These are phyloP conservation scores for Anas platyrhynchos DNA, from an alignment of 2,113 vertebrate genomes.

Conservation along the genomic window DNA sequence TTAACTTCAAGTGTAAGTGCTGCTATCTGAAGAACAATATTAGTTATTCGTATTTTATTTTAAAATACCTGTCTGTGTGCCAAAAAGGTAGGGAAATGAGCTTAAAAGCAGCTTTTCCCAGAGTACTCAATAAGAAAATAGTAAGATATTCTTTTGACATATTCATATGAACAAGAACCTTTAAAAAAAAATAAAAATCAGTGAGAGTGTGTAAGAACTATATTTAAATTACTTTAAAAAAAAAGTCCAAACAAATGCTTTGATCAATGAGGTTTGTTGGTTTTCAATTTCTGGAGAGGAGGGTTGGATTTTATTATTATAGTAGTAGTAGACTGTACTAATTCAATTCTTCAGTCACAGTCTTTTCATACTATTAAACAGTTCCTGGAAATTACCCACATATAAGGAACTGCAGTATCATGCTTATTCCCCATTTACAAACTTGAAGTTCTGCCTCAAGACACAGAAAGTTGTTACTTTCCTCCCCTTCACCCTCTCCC, in stretches of 20 bases:
- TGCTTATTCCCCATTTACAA: neutral
- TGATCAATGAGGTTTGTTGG: no score
- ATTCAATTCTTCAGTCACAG: neutral
- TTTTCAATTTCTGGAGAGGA: no score
- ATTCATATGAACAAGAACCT: neutral
- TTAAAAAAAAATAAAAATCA: neutral
- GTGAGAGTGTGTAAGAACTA: rapidly evolving
- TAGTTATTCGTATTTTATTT: neutral
- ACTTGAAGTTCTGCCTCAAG: neutral
- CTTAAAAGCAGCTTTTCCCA: neutral
- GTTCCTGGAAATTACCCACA: neutral
- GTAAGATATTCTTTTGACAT: neutral
- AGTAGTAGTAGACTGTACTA: neutral
- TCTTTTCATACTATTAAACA: neutral
- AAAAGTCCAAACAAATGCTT: neutral
- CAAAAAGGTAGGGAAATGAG: neutral
- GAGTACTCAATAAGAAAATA: neutral
- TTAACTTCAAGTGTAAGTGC: neutral
- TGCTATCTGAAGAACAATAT: neutral
- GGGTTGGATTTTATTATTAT: neutral
- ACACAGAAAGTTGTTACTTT: neutral
- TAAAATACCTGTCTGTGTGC: neutral
- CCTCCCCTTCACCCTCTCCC: no score
- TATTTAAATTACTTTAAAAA: neutral
- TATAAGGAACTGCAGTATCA: neutral